Evolutionary conservation across 2,888 invertebrate genomes (phyloP).

Genomic region (Myathropa florea): DNA sequence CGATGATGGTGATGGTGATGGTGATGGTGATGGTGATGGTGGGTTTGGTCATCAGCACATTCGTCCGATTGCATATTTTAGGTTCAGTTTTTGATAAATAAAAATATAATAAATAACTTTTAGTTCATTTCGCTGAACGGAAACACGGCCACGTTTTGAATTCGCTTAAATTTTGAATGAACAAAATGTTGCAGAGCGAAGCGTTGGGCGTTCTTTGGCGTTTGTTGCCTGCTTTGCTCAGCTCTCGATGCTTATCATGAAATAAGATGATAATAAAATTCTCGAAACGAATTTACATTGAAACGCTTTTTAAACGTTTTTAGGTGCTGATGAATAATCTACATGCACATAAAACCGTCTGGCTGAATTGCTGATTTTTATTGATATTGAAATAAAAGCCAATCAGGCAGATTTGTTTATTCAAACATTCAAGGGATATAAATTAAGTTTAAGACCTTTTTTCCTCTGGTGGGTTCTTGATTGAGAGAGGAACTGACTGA

Average conservation of each 20-base stretch:
- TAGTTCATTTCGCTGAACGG: conserved; percentile 47
- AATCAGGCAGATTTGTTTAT: conserved; percentile 69
- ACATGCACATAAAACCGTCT: conserved; percentile 64
- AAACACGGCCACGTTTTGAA: conserved; percentile 36
- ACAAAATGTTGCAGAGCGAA: conserved; percentile 49
- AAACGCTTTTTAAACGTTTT: conserved; percentile 71
- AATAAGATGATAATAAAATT: conserved; percentile 66
- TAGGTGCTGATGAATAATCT: conserved; percentile 70
- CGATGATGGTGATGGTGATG: background rate
- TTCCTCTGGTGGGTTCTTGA: background rate
- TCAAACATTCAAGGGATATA: conserved; percentile 61
- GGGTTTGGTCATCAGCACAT: conserved; percentile 10
- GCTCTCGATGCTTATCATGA: conserved; percentile 49
- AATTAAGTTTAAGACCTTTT: conserved; percentile 60
- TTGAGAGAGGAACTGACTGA: conserved; percentile 27
- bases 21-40: conserved; percentile 13
- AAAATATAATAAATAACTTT: conserved; percentile 67
- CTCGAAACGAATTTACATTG: conserved; percentile 63
- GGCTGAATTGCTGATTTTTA: conserved; percentile 64
- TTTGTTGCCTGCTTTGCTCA: background rate
- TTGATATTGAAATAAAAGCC: conserved; percentile 67
- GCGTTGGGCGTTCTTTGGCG: background rate
- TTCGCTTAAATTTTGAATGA: conserved; percentile 48
- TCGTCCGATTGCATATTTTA: conserved; percentile 36
- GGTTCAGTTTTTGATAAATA: conserved; percentile 60